Evolutionary conservation across 2,888 invertebrate genomes (phyloP), one percentile per base, ranked within the genome.

Genomic region (Meghimatium bilineatum): DNA sequence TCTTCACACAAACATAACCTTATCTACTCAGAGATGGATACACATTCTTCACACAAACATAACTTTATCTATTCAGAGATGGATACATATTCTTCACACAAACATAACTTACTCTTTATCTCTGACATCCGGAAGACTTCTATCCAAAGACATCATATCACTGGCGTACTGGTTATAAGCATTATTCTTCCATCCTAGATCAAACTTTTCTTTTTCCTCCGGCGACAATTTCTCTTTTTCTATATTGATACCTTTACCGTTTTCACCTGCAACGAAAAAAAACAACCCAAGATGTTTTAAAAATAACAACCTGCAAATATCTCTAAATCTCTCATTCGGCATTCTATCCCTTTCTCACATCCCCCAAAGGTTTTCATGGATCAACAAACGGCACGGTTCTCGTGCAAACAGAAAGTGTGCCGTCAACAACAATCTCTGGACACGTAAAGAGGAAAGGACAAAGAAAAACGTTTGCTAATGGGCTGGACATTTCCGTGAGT

Each of bases 151-250:
- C 93, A 99, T 98, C 94, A 98, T 95, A 94, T 99, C 99, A 92
- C 98, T 98, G 91, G 96, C 98, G 93, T 99, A 99, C 94, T 99
- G 98, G 95, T 99, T 99, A 95, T 86, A 99, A 34, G 99, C 99
- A 94, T 99, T 99, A 93, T 97, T 97, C 94, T 96, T 95, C 98
- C 99, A 99, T 52, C 99, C 99, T 89, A 97, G 97, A 89, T 98
- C 97, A 86, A 97, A 97, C 86, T 97, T 95, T 91, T 96, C 96
- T 93, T 97, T 97, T 87, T 97, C 96, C 75, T 97, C 98, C 0
- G 95, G 95, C 71, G 97, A 95, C 91, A 99, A 95, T 72, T 91
- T 91, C 92, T 98, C 97, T 92, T 97, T 95, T 79, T 97, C 97
- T 88, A 99, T 95, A n/a, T 96, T 95, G 23, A 98, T 97, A 17